phyloP scores from a whole-genome alignment of 1,140 invertebrate species.

The Diabrotica virgifera region DNA sequence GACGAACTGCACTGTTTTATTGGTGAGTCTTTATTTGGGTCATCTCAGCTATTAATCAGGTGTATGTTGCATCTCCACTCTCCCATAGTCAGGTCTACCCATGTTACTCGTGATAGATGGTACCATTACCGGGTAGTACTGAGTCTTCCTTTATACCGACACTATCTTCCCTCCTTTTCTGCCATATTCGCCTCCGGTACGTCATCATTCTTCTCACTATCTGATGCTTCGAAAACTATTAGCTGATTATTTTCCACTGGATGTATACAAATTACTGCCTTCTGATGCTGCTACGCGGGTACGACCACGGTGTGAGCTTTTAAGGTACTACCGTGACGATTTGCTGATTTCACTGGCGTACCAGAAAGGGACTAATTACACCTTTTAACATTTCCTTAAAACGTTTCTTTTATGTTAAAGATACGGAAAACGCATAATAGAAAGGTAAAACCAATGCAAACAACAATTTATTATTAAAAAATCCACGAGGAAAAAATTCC shows the following conservation, averaged over 20 bases:
- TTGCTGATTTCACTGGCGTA: neutral
- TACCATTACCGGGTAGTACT: constrained; percentile 27
- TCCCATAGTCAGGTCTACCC: constrained; percentile 25
- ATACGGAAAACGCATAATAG: too few relatives aligned
- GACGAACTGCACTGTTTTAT: too few relatives aligned
- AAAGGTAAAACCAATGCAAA: too few relatives aligned
- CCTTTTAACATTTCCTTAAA: too few relatives aligned
- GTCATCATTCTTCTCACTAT: constrained; percentile 12
- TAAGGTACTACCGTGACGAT: constrained; percentile 1
- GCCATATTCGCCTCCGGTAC: constrained; percentile 25
- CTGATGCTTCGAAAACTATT: constrained; percentile 20
- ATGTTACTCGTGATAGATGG: constrained; percentile 34
- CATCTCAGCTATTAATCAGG: constrained; percentile 31
- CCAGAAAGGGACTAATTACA: neutral
- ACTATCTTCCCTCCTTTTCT: constrained; percentile 28
- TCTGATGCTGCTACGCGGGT: neutral
- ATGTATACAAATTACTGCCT: constrained; percentile 15
- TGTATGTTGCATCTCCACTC: constrained; percentile 28
- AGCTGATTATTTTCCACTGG: constrained; percentile 17
- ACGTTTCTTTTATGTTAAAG: too few relatives aligned
- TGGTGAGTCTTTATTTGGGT: constrained; percentile 20
- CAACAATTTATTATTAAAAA: too few relatives aligned
- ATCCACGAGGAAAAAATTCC: too few relatives aligned
- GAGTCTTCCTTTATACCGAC: constrained; percentile 27
- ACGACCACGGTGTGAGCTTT: constrained; percentile 1